Percentiles rank a stretch among this genome's conserved stretches.
These are phyloP conservation scores for Ceratina australensis DNA, from an alignment of 1,140 invertebrate species.

Conservation along the genomic window DNA sequence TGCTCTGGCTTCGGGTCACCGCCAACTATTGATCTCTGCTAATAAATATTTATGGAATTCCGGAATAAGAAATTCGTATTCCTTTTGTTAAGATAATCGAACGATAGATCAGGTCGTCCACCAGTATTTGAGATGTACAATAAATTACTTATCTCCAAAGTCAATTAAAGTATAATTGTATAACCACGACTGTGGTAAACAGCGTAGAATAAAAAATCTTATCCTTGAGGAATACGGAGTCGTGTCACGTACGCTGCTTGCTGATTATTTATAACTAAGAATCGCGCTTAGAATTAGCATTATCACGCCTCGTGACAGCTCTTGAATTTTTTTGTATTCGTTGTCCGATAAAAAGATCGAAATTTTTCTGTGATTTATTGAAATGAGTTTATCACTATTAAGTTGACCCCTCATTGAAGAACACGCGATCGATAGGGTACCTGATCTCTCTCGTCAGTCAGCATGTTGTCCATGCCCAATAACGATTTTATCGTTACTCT, in stretches of 20 bases:
- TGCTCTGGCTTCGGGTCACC: slow-evolving; percentile 6
- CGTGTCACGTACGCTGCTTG: neutral
- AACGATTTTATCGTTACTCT: slow-evolving; percentile 12
- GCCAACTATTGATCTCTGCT: neutral
- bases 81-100: no score
- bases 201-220: neutral
- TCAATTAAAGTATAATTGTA: no score
- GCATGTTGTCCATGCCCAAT: neutral
- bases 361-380: no score
- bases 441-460: slow-evolving; percentile 13
- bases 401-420: neutral
- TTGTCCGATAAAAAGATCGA: neutral
- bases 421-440: neutral
- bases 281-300: neutral
- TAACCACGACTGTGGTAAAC: neutral
- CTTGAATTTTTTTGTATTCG: neutral
- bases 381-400: no score
- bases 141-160: no score
- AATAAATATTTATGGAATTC: neutral
- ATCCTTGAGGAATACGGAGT: neutral
- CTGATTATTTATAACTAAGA: neutral
- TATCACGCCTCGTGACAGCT: neutral
- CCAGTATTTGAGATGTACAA: no score
- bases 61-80: no score
- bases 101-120: no score